These are phyloP conservation scores for Diphyllodes magnificus DNA, from an alignment of 2,113 vertebrate species.

Conservation along the genomic window DNA sequence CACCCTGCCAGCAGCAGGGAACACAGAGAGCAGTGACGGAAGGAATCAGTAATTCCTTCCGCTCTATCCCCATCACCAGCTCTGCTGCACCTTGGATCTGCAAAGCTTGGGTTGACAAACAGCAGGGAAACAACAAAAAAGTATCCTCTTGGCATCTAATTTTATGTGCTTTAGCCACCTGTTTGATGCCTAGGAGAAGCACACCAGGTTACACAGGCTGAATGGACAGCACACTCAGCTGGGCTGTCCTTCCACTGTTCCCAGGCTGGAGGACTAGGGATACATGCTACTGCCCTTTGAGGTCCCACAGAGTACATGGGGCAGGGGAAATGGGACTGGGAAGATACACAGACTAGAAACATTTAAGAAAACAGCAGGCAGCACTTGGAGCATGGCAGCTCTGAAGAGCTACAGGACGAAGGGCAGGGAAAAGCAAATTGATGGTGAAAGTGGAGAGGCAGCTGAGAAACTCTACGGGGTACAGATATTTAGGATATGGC, in stretches of 20 bases:
- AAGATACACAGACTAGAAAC: background rate
- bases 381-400: background rate
- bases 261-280: background rate
- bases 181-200: background rate
- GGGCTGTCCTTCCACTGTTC: too few species aligned
- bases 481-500: background rate
- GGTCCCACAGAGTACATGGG: accelerated
- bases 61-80: background rate
- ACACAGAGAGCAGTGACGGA: background rate
- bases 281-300: background rate
- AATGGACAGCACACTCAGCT: background rate
- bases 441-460: background rate
- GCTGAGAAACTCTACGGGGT: background rate
- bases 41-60: background rate
- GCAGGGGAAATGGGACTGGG: accelerated
- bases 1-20: background rate
- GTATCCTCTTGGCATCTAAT: background rate
- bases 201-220: background rate
- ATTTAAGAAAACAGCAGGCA: background rate
- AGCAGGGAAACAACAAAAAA: background rate
- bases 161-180: background rate
- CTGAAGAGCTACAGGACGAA: background rate
- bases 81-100: background rate
- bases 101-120: background rate
- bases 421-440: background rate